Percentiles rank a stretch among this genome's conserved stretches.
phyloP scores from a whole-genome alignment of 2,797 vertebrate genomes.

The Epinephelus awoara region DNA sequence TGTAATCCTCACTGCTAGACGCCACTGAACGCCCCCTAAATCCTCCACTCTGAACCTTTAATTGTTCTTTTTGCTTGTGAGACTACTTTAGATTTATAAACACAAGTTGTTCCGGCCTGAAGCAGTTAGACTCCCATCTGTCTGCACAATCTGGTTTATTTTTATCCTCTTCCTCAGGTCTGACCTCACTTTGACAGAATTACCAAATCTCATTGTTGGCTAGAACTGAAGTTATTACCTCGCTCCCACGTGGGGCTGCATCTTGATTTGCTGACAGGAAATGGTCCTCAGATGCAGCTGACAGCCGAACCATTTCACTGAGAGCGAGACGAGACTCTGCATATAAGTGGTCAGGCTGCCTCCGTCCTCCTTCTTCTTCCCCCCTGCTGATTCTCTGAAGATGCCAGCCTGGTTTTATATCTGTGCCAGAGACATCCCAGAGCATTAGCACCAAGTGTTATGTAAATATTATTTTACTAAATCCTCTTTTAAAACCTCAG shows the following conservation, averaged over 20 bases:
- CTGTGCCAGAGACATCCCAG: slow-evolving; percentile 8
- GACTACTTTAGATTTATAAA: too few relatives aligned
- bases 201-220: neutral
- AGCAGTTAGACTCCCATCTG: neutral
- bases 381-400: neutral
- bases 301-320: neutral
- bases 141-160: neutral
- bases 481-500: slow-evolving; percentile 5
- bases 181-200: neutral
- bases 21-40: too few relatives aligned
- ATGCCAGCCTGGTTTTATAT: neutral
- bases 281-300: neutral
- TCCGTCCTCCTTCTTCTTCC: neutral
- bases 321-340: neutral
- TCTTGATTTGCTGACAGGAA: neutral
- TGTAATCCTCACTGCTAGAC: too few relatives aligned
- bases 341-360: neutral
- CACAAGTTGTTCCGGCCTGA: too few relatives aligned
- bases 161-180: neutral
- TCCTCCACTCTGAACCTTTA: too few relatives aligned
- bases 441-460: neutral
- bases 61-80: too few relatives aligned
- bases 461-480: neutral
- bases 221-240: neutral
- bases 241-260: neutral